A percentile compares a stretch with the other conserved stretches of the same genome.
These are phyloP conservation scores for Phenganax marumi DNA, from an alignment of 92 coral and sea anemone species.

Conservation along the genomic window DNA sequence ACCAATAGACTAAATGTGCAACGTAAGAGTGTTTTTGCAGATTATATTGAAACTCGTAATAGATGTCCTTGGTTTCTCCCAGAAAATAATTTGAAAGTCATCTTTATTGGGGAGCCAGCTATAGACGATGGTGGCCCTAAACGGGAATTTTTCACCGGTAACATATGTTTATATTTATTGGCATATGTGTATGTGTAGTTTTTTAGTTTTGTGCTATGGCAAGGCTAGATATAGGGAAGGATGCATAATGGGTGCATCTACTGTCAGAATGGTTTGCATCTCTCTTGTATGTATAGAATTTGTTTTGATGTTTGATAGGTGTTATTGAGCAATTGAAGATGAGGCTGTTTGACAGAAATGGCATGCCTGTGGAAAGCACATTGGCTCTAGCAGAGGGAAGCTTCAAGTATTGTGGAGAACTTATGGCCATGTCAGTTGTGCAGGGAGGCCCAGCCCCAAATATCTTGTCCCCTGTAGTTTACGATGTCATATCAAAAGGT, in stretches of 20 bases:
- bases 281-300: not conserved
- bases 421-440: conserved; percentile 59
- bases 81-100: conserved; percentile 20
- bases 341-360: conserved; percentile 36
- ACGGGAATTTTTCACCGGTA: conserved; percentile 37
- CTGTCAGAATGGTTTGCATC: too few species aligned
- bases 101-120: conserved; percentile 22
- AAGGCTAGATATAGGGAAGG: not conserved
- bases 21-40: conserved; percentile 21
- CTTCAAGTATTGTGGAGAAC: conserved; percentile 55
- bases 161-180: not conserved
- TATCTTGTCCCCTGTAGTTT: conserved; percentile 52
- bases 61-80: conserved; percentile 32
- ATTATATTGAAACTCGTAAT: conserved; percentile 5
- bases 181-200: not conserved
- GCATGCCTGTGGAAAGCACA: conserved; percentile 55
- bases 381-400: conserved; percentile 54
- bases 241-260: too few species aligned
- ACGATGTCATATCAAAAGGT: conserved; percentile 29
- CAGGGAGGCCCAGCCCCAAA: conserved; percentile 74
- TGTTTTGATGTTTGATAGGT: conserved; percentile 1
- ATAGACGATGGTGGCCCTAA: conserved; percentile 26
- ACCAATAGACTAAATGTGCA: conserved; percentile 23
- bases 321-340: conserved; percentile 21
- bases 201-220: not conserved